These are phyloP conservation scores for Lasioglossum lativentre DNA, from an alignment of 2,888 invertebrate species.

Conservation along the genomic window DNA sequence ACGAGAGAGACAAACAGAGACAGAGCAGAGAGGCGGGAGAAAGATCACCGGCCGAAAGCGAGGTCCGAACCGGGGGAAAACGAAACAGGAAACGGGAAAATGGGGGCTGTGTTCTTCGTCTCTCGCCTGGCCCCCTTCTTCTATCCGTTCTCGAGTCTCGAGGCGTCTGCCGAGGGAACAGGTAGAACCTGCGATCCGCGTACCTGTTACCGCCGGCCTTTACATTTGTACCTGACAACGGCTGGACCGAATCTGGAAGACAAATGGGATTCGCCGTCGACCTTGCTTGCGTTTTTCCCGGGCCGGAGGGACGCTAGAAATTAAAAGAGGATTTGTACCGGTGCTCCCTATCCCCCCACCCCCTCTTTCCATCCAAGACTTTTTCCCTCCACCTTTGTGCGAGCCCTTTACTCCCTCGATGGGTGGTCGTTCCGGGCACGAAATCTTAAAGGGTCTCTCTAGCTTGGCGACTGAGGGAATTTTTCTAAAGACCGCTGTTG, in stretches of 20 bases:
- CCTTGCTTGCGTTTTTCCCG: slow-evolving; percentile 59
- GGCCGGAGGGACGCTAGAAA: slow-evolving; percentile 57
- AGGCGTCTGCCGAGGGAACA: slow-evolving; percentile 51
- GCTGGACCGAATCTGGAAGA: slow-evolving; percentile 67
- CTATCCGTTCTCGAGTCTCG: slow-evolving; percentile 34
- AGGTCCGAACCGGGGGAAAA: slow-evolving; percentile 1
- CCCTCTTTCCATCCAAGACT: background rate
- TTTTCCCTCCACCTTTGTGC: background rate
- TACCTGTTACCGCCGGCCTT: slow-evolving; percentile 63
- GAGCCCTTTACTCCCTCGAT: slow-evolving; percentile 11
- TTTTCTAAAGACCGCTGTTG: background rate
- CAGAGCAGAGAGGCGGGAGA: background rate
- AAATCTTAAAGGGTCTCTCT: background rate
- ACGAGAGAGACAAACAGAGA: background rate
- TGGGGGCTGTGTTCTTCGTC: background rate
- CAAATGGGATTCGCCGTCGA: slow-evolving; percentile 65
- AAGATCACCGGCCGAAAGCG: slow-evolving; percentile 9
- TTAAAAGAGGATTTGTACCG: slow-evolving; percentile 70
- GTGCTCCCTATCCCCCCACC: background rate
- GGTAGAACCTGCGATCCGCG: slow-evolving; percentile 65
- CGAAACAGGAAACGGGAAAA: slow-evolving; percentile 10
- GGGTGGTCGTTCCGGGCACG: slow-evolving; percentile 51
- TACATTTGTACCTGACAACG: slow-evolving; percentile 69
- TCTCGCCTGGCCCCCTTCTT: background rate
- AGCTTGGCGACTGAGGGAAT: background rate